Evolutionary conservation across 2,113 vertebrate genomes (phyloP).

Genomic region (Aspiorhynchus laticeps): DNA sequence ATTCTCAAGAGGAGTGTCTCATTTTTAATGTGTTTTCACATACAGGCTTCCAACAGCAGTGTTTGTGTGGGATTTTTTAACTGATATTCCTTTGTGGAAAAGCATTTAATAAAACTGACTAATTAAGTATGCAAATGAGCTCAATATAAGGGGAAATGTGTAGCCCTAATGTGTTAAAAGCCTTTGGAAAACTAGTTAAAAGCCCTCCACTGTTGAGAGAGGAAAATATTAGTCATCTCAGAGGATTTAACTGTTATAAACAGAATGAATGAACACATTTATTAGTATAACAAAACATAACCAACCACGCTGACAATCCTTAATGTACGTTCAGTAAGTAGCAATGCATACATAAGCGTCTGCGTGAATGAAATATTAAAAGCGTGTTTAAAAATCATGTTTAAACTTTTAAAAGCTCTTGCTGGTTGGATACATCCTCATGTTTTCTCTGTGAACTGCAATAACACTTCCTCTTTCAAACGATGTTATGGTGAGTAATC

Average conservation of each 20-base stretch:
- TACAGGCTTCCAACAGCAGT: slow-evolving; percentile 1
- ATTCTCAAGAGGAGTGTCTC: slow-evolving; percentile 23
- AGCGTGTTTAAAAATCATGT: slow-evolving; percentile 23
- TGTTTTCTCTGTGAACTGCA: background rate
- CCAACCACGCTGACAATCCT: slow-evolving; percentile 41
- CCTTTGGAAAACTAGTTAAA: slow-evolving; percentile 65
- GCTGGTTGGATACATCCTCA: background rate
- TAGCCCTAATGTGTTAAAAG: slow-evolving; percentile 70
- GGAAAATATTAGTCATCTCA: slow-evolving; percentile 54
- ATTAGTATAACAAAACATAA: slow-evolving; percentile 47
- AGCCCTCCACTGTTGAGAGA: slow-evolving; percentile 47
- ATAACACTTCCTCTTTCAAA: slow-evolving; percentile 3
- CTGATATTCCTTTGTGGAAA: slow-evolving; percentile 68
- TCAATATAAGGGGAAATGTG: slow-evolving; percentile 69
- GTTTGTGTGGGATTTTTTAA: slow-evolving; percentile 70
- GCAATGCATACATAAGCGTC: slow-evolving; percentile 16
- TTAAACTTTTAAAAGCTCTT: slow-evolving; percentile 16
- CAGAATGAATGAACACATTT: slow-evolving; percentile 54
- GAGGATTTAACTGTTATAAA: slow-evolving; percentile 46
- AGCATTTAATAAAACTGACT: slow-evolving; percentile 73
- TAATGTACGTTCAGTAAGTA: slow-evolving; percentile 43
- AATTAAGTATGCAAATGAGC: slow-evolving; percentile 80
- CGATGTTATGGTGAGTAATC: background rate
- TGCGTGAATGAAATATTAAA: slow-evolving; percentile 36
- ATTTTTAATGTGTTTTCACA: slow-evolving; percentile 13